Evolutionary conservation across 2,797 vertebrate species (phyloP), one percentile per base, ranked within the genome.

Genomic region (Eleutherodactylus coqui): DNA sequence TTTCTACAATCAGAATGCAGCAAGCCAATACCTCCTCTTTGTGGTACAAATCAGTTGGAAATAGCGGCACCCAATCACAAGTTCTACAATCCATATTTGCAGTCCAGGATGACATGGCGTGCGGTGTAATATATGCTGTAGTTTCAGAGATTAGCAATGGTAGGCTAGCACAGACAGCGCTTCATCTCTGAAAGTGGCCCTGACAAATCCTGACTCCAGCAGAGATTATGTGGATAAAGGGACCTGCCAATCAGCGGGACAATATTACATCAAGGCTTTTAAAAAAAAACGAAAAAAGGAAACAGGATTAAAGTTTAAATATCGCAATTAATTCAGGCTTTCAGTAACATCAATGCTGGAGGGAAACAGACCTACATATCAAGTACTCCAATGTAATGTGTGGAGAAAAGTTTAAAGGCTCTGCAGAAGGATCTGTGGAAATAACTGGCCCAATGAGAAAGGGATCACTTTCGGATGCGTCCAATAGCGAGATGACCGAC

Each of bases 131-230:
- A 79, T 62, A 29, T 19, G 55, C 53, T 79, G 41, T 43, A 24
- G 41, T 58, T 43, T 38, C 34, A 41, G 53, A 41, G 51, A 60
- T 78, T 78, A 36, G 45, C 24, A 16, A 16, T 14, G 34, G 34
- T 78, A 60, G 14, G 34, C 11, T 16, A 41, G 34, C 36, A 16
- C 10, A 62, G 55, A 60, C 36, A 43, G 24, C 11, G 55, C 55
- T 79, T 62, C 53, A 60, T 62, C 41, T 79, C 77, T n/a, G 38
- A 62, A 62, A 79, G 36, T 43, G 27, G 24, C 6, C 16, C 13
- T 43, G 55, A 43, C 53, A 62, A 79, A 62, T 62, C 75, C 75
- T 77, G 75, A 77, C 73, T 76, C 73, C 78, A 80, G 27, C 14
- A 69, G 27, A 69, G 79, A 79, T 79, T 79, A 62, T 62, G 55